Percentiles rank a stretch among this genome's conserved stretches.
Conservation (phyloP, 2,113 vertebrate species). For the Platanista minor region DNA sequence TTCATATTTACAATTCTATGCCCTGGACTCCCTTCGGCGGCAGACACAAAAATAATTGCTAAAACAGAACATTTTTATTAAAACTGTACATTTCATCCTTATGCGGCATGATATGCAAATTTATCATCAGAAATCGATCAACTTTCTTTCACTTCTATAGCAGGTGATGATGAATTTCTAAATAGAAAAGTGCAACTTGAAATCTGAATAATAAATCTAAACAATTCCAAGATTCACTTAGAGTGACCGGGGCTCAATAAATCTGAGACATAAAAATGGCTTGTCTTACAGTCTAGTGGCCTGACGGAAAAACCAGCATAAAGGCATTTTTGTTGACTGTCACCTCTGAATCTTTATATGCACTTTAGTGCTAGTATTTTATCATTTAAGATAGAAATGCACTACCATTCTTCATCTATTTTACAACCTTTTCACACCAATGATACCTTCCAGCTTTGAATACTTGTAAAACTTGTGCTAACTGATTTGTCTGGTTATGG, state of each 20-base stretch:
- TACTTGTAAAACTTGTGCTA: constrained; percentile 29
- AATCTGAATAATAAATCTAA: constrained; percentile 47
- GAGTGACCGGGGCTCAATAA: not conserved
- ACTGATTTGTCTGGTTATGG: constrained; percentile 8
- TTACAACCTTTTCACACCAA: constrained; percentile 16
- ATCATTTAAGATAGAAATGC: constrained; percentile 43
- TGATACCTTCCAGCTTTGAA: not conserved
- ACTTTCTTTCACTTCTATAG: not conserved
- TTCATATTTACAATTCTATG: not conserved
- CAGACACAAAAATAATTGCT: not conserved
- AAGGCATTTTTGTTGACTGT: constrained; percentile 26
- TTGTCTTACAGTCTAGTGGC: not conserved
- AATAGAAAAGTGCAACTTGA: constrained; percentile 27
- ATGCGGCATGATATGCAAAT: not conserved
- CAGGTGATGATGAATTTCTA: not conserved
- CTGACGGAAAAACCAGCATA: not conserved
- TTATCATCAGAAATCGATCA: not conserved
- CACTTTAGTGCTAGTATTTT: constrained; percentile 49
- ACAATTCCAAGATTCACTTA: constrained; percentile 13
- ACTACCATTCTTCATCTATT: constrained; percentile 35
- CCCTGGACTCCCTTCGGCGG: not conserved
- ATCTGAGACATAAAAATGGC: not conserved
- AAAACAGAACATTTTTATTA: not conserved
- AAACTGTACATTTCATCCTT: not conserved
- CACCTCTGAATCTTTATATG: constrained; percentile 13